These are phyloP conservation scores for Paramormyrops kingsleyae DNA, from an alignment of 2,113 vertebrate species.

Conservation along the genomic window DNA sequence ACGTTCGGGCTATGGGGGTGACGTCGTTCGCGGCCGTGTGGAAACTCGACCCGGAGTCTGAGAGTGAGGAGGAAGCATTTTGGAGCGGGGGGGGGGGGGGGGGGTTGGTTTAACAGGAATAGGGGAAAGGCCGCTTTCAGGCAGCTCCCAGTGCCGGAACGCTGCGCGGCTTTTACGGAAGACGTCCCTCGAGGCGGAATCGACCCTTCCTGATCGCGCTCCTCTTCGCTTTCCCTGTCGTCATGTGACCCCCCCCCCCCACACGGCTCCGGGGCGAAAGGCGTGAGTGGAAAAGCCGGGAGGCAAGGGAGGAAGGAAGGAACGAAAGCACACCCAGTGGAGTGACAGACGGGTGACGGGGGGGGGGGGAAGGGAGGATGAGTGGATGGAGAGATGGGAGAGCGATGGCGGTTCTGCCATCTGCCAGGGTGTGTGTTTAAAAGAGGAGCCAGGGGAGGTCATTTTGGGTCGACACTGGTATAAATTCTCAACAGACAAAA, in stretches of 20 bases:
- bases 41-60: not conserved
- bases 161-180: not conserved
- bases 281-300: not conserved
- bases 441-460: not conserved
- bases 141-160: not conserved
- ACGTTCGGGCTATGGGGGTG: conserved; percentile 43
- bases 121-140: not conserved
- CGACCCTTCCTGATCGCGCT: not conserved
- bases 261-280: not conserved
- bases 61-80: not conserved
- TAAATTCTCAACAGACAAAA: not conserved
- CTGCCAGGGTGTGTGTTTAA: not conserved
- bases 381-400: not conserved
- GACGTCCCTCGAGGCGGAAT: not conserved
- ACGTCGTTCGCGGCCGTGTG: conserved; percentile 31
- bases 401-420: not conserved
- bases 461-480: not conserved
- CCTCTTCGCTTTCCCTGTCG: not conserved
- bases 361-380: not conserved
- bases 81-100: conserved; percentile 13
- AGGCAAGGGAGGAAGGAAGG: conserved; percentile 16
- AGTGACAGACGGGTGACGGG: not conserved
- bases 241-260: not conserved
- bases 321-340: not conserved
- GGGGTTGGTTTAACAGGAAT: not conserved